Evolutionary conservation across 35 echinoderm and acorn worm species (phyloP).

Genomic region (Anneissia japonica): DNA sequence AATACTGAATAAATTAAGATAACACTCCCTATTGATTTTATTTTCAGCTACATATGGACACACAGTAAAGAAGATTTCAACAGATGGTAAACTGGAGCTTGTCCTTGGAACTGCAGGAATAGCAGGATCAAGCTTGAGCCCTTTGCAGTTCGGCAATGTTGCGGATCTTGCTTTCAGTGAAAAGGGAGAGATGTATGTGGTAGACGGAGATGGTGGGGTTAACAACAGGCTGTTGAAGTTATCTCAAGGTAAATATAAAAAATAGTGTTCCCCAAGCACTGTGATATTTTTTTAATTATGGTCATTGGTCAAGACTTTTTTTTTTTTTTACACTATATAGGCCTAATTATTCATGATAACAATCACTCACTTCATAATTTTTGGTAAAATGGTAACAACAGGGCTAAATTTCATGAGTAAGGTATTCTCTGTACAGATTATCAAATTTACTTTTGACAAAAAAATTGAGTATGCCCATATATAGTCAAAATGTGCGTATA

Average conservation of each 20-base stretch:
- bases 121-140: conserved; percentile 44
- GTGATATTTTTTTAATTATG: too few species aligned
- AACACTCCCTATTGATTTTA: not conserved
- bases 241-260: not conserved
- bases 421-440: too few species aligned
- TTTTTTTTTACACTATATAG: too few species aligned
- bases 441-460: too few species aligned
- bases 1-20: not conserved
- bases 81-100: conserved; percentile 37
- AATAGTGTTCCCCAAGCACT: not conserved
- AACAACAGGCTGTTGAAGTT: conserved; percentile 85
- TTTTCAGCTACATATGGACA: conserved; percentile 43
- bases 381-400: too few species aligned
- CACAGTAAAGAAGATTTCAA: conserved; percentile 62
- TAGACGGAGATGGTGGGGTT: conserved; percentile 87
- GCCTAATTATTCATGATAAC: too few species aligned
- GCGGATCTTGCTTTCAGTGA: conserved; percentile 69
- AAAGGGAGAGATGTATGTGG: conserved; percentile 54
- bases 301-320: too few species aligned
- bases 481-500: too few species aligned
- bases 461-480: too few species aligned
- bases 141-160: conserved; percentile 81
- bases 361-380: too few species aligned
- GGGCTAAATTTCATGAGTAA: too few species aligned
- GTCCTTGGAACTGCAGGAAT: conserved; percentile 56